Evolutionary conservation across 1,140 invertebrate species (phyloP).

Genomic region (Colletes gigas): DNA sequence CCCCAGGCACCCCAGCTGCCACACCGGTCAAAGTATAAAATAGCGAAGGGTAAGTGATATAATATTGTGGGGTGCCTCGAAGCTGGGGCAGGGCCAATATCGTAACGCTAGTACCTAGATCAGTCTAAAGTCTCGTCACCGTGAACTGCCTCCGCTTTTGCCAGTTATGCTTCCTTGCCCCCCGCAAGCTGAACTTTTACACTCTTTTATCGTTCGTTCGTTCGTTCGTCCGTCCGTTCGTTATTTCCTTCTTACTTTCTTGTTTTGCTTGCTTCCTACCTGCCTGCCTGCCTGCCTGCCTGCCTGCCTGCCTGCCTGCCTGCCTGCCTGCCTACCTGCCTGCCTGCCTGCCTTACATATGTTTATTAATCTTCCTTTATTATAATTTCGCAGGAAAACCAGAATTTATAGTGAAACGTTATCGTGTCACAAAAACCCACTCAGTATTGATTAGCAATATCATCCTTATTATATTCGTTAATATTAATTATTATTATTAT

Average conservation of each 20-base stretch:
- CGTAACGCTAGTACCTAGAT: constrained; percentile 81
- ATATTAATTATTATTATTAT: constrained; percentile 80
- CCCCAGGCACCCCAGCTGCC: constrained; percentile 69
- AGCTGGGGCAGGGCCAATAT: constrained; percentile 71
- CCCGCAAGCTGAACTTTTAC: constrained; percentile 76
- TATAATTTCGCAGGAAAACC: constrained; percentile 72
- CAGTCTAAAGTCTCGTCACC: constrained; percentile 82
- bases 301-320: too few relatives aligned
- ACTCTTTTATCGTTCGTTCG: constrained; percentile 39
- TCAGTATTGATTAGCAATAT: constrained; percentile 81
- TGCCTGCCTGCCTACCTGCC: too few relatives aligned
- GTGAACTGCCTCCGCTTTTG: constrained; percentile 80
- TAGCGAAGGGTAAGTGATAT: constrained; percentile 46
- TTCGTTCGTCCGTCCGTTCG: too few relatives aligned
- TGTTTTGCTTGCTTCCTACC: constrained; percentile 5
- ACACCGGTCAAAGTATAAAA: constrained; percentile 67
- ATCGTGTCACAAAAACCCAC: constrained; percentile 81
- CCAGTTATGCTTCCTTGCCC: constrained; percentile 76
- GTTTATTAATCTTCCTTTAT: constrained; percentile 49
- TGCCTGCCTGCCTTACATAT: constrained; percentile 13
- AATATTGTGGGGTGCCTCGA: constrained; percentile 67
- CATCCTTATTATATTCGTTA: constrained; percentile 81
- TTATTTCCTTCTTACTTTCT: constrained; percentile 36
- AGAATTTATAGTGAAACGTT: constrained; percentile 79
- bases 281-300: constrained; percentile 22